These are phyloP conservation scores for Psephotus haematonotus DNA, from an alignment of 2,113 vertebrate species.

Conservation along the genomic window DNA sequence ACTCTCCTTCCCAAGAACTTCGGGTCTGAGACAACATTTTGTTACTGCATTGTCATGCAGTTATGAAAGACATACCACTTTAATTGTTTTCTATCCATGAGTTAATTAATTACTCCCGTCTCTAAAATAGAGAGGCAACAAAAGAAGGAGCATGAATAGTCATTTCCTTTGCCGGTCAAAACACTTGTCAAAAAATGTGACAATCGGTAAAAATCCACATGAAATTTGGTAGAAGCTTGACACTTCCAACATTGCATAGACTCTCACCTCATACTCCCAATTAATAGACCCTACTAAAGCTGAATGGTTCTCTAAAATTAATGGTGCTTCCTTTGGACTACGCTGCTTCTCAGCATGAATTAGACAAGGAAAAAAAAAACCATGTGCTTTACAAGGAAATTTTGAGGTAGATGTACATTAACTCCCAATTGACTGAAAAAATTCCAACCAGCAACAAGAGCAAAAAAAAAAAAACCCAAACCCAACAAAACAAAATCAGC, in stretches of 20 bases:
- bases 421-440: not conserved
- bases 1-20: not conserved
- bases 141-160: not conserved
- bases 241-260: not conserved
- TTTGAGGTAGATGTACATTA: not conserved
- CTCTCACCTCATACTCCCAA: not conserved
- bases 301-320: conserved; percentile 20
- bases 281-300: not conserved
- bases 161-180: conserved; percentile 25
- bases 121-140: not conserved
- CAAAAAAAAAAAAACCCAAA: not conserved
- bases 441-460: not conserved
- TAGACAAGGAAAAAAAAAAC: not conserved
- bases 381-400: not conserved
- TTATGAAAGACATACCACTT: conserved; percentile 6
- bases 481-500: not conserved
- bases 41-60: not conserved
- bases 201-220: not conserved
- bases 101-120: conserved; percentile 12
- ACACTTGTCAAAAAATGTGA: not conserved
- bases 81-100: not conserved
- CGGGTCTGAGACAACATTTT: not conserved
- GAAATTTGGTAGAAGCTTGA: not conserved
- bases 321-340: not conserved
- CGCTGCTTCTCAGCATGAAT: not conserved